Conservation (phyloP, 2,888 invertebrate species). For the Eilema depressum region DNA sequence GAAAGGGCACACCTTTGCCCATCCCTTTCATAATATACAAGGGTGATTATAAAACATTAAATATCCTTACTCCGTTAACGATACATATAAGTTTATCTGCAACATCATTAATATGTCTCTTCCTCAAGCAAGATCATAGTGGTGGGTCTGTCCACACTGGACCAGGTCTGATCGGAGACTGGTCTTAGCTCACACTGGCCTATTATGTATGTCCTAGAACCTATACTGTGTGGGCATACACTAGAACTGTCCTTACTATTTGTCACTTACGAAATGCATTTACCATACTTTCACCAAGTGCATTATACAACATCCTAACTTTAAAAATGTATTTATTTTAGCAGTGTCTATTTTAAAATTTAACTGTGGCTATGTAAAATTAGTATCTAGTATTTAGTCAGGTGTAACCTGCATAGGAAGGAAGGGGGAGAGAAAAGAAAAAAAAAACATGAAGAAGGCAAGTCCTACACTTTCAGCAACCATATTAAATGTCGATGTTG, state of each 20-base stretch:
- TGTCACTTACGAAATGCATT: constrained; percentile 34
- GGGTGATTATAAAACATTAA: neutral
- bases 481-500: no score
- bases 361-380: no score
- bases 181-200: constrained; percentile 2
- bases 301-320: constrained; percentile 12
- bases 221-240: constrained; percentile 30
- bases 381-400: no score
- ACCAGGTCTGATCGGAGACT: constrained; percentile 6
- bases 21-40: neutral
- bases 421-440: no score
- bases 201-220: constrained; percentile 11
- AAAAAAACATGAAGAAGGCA: no score
- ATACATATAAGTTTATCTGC: constrained; percentile 14
- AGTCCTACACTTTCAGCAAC: no score
- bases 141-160: neutral
- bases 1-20: no score
- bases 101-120: constrained; percentile 13
- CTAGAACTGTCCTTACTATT: constrained; percentile 42
- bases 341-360: no score
- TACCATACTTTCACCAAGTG: constrained; percentile 40
- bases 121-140: constrained; percentile 17
- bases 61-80: constrained; percentile 18
- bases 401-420: no score
- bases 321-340: constrained; percentile 3